A percentile compares a stretch with the other conserved stretches of the same genome.
Conservation (phyloP, 2,888 invertebrate species). For the Megaustenia siamemsis region DNA sequence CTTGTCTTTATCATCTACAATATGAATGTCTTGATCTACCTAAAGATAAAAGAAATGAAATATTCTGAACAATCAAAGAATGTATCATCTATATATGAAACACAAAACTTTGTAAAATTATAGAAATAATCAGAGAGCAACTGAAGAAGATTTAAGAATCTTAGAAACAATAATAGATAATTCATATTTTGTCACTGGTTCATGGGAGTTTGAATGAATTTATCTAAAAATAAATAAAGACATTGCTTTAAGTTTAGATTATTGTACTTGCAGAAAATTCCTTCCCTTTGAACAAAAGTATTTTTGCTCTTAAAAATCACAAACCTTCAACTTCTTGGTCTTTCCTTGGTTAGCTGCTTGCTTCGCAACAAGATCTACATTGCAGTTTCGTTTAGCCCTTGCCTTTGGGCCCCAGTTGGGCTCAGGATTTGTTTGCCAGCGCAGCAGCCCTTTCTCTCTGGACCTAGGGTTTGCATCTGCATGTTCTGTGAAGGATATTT, state of each 20-base stretch:
- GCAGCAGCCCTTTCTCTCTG: conserved; percentile 85
- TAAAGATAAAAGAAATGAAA: not conserved
- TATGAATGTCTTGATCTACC: not conserved
- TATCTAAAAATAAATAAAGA: too few species aligned
- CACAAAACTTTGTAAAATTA: not conserved
- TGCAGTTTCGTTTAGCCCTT: conserved; percentile 81
- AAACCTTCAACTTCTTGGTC: conserved; percentile 37
- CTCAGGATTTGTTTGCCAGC: conserved; percentile 90
- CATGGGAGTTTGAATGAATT: too few species aligned
- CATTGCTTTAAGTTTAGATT: too few species aligned
- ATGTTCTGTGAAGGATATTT: conserved; percentile 80
- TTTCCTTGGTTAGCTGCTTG: conserved; percentile 49
- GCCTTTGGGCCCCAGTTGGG: conserved; percentile 95
- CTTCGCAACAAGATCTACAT: conserved; percentile 43
- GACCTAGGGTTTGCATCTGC: conserved; percentile 90
- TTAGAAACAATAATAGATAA: too few species aligned
- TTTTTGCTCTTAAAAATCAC: not conserved
- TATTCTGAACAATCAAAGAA: not conserved
- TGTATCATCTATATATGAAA: not conserved
- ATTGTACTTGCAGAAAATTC: too few species aligned
- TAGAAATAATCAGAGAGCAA: too few species aligned
- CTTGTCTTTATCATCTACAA: too few species aligned
- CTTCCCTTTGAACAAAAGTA: too few species aligned
- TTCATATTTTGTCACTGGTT: too few species aligned
- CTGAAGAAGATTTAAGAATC: too few species aligned